Evolutionary conservation across 1,140 invertebrate species (phyloP), one percentile per base, ranked within the genome.

Genomic region (Steinernema khuongi): DNA sequence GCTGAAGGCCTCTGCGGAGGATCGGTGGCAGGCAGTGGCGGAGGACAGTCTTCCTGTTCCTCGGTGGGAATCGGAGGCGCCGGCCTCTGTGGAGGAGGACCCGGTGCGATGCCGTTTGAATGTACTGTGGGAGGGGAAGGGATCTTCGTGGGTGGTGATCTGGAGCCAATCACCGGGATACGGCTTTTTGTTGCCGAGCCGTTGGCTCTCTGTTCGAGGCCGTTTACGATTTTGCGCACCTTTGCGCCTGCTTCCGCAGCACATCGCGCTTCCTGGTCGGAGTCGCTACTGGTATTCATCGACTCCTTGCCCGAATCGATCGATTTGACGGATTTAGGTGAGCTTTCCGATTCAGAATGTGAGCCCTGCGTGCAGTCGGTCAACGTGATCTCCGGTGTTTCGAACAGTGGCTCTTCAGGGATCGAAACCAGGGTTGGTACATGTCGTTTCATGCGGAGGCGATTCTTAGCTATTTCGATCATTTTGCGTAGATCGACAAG

Each of bases 401-500:
- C 50, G 50, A 60, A 60, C 50, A 60, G 26, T 60, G 50, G 50
- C 26, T 60, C 50, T 22, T 60, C 50, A 4, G 50, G 31, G 32
- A 73, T 76, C 0, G 22, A 32, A 18, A 31, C 43, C 68, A 80
- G 71, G 41, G 70, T 31, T 19, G 66, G 41, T 41, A 74, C 22
- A 72, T 81, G 81, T 69, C 67, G 33, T 19, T 74, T 79, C 31
- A 67, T 66, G 1, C 70, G 44, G 68, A 81, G 77, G 26, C 80
- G 67, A 72, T 77, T 69, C 22, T 75, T 78, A 1, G 80, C 79
- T 17, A 81, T 71, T 14, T 80, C 74, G 18, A 81, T 80, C 81
- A 81, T 83, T 74, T 79, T 81, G 14, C 80, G 68, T 33, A 81
- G 31, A 44, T 81, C 80, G 28, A 77, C 71, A 43, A 81, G 76